phyloP scores from a whole-genome alignment of 2,888 invertebrate genomes.

The Rhagonycha fulva region DNA sequence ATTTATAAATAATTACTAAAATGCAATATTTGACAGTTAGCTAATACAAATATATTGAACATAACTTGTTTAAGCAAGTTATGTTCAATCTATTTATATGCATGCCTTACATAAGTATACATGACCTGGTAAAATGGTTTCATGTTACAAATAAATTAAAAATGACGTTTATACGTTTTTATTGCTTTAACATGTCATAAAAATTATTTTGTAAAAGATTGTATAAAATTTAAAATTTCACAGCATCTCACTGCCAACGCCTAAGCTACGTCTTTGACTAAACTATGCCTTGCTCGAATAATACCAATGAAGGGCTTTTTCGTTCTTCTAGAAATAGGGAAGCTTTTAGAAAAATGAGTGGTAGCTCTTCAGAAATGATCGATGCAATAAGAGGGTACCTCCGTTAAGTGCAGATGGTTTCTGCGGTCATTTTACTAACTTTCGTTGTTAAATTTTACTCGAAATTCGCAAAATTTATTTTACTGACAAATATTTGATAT shows the following conservation, averaged over 20 bases:
- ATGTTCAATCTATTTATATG: conserved; percentile 33
- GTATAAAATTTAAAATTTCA: conserved; percentile 37
- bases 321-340: neutral
- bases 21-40: neutral
- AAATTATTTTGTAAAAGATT: conserved; percentile 42
- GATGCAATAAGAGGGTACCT: conserved; percentile 22
- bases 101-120: conserved; percentile 37
- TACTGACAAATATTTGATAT: neutral
- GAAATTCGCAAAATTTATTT: conserved; percentile 8
- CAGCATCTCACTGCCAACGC: conserved; percentile 37
- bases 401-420: conserved; percentile 16
- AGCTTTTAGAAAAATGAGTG: conserved; percentile 17
- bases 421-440: conserved; percentile 15
- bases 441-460: conserved; percentile 14
- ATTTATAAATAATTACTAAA: neutral
- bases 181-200: conserved; percentile 43
- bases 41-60: neutral
- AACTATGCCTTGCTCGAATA: neutral
- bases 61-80: neutral
- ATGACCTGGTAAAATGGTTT: conserved; percentile 41
- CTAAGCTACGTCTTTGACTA: neutral
- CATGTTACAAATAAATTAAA: conserved; percentile 43
- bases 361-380: conserved; percentile 23
- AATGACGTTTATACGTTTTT: conserved; percentile 43
- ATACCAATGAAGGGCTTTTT: neutral